Evolutionary conservation across 2,888 invertebrate species (phyloP), one percentile per base, ranked within the genome.

Genomic region (Thelaira solivaga): DNA sequence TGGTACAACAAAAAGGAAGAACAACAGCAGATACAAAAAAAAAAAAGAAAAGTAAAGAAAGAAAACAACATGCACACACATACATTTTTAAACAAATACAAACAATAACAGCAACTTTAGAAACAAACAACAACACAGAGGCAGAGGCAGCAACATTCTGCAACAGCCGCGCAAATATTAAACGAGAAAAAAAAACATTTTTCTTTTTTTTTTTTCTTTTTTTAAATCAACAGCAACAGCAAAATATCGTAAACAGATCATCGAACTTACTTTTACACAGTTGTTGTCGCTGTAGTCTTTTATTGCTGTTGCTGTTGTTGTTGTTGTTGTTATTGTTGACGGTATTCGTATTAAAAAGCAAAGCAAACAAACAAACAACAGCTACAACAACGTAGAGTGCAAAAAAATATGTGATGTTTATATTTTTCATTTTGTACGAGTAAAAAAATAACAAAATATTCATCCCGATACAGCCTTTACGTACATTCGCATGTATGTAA

Each of bases 221-320:
- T 57, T 6, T 43, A 53, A 75, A 81, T 22, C 69, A 82, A 75
- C 76, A 82, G 81, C 43, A 75, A 51, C 62, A 64, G 55, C 62
- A 76, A 82, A 81, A 84, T 85, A 85, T 83, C 85, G 84, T 87
- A 86, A 86, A 85, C 86, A 86, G 86, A 86, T 86, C 86, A 85
- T 86, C 86, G 86, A 86, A 87, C 87, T 85, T 85, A 69, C 67
- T 75, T 76, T 82, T 85, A 84, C 85, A 84, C 82, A 68, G 78
- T 73, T 84, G 82, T 84, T 85, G 82, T 76, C 67, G 67, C 73
- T 71, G 73, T 72, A 47, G 74, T 69, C 43, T 29, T 57, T 41
- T 76, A n/a, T n/a, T n/a, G n/a, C 80, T 53, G 47, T 53, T 78
- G 62, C 65, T 68, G 43, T 8, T 79, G 67, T 59, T 61, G 36